A percentile compares a stretch with the other conserved stretches of the same genome.
phyloP scores from a whole-genome alignment of 2,113 vertebrate species.

The Nibea coibor region DNA sequence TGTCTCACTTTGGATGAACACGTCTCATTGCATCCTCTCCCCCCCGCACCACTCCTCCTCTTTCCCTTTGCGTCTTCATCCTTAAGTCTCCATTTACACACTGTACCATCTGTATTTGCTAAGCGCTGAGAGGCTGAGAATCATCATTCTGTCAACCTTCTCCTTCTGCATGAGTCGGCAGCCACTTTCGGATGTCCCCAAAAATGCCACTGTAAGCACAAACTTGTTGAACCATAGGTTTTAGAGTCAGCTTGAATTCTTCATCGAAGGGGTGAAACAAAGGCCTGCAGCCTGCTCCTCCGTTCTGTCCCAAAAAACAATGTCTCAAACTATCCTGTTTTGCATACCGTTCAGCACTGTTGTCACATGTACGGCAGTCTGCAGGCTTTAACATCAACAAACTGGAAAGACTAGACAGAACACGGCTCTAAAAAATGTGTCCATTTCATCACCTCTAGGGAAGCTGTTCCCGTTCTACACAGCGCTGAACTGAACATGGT shows the following conservation, averaged over 20 bases:
- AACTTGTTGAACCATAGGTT: constrained; percentile 72
- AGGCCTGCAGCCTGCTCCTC: constrained; percentile 38
- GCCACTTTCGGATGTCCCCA: constrained; percentile 64
- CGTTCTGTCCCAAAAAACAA: constrained; percentile 28
- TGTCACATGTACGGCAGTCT: not conserved
- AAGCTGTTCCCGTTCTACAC: not conserved
- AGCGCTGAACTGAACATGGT: not conserved
- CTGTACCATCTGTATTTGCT: constrained; percentile 76
- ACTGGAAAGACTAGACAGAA: not conserved
- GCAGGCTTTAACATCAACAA: not conserved
- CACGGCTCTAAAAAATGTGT: not conserved
- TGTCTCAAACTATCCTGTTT: not conserved
- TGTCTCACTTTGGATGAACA: constrained; percentile 69
- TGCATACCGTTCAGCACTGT: not conserved
- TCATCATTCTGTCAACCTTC: constrained; percentile 77
- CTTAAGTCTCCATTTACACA: constrained; percentile 71
- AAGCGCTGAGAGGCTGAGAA: constrained; percentile 66
- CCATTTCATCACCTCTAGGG: not conserved
- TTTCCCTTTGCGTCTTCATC: constrained; percentile 47
- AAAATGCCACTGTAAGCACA: constrained; percentile 73
- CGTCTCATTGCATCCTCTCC: constrained; percentile 57
- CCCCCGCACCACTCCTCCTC: not conserved
- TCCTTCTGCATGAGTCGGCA: constrained; percentile 74
- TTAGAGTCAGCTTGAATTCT: constrained; percentile 62
- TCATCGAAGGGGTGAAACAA: constrained; percentile 57